Evolutionary conservation across 2,113 vertebrate genomes (phyloP).

Genomic region (Mormyrus iriodes): DNA sequence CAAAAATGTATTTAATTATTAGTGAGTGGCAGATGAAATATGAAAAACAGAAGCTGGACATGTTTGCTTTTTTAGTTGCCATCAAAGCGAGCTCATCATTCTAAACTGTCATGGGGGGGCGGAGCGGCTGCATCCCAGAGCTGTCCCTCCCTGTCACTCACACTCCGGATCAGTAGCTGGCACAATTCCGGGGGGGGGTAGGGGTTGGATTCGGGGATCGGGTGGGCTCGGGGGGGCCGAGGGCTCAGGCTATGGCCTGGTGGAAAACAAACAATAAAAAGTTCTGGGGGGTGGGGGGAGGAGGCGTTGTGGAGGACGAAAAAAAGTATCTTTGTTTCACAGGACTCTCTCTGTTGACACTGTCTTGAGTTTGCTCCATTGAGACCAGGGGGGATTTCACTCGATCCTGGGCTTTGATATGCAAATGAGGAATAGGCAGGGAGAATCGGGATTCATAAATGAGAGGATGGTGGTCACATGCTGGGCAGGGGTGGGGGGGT

Average conservation of each 20-base stretch:
- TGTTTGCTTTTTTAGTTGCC: conserved; percentile 16
- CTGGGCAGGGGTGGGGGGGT: conserved; percentile 49
- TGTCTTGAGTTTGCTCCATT: conserved; percentile 47
- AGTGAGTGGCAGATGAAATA: conserved; percentile 23
- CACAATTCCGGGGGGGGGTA: conserved; percentile 19
- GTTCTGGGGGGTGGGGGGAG: neutral
- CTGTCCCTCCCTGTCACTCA: conserved; percentile 23
- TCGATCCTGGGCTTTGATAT: conserved; percentile 70
- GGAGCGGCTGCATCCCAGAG: neutral
- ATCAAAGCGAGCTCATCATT: conserved; percentile 21
- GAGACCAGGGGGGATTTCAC: conserved; percentile 60
- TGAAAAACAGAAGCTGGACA: neutral
- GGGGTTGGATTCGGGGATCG: conserved; percentile 14
- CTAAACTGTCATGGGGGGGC: conserved; percentile 5
- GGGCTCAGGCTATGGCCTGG: conserved; percentile 27
- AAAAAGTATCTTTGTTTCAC: conserved; percentile 52
- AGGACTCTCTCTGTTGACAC: conserved; percentile 36
- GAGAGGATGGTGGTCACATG: conserved; percentile 54
- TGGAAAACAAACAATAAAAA: conserved; percentile 33
- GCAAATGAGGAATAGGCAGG: conserved; percentile 51
- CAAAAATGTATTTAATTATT: conserved; percentile 11
- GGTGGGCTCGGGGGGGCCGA: conserved; percentile 7
- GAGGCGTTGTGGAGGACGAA: neutral
- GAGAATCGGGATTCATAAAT: conserved; percentile 64
- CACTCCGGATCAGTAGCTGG: conserved; percentile 8